Evolutionary conservation across 2,888 invertebrate species (phyloP).

Genomic region (Drosophila buzzatii): DNA sequence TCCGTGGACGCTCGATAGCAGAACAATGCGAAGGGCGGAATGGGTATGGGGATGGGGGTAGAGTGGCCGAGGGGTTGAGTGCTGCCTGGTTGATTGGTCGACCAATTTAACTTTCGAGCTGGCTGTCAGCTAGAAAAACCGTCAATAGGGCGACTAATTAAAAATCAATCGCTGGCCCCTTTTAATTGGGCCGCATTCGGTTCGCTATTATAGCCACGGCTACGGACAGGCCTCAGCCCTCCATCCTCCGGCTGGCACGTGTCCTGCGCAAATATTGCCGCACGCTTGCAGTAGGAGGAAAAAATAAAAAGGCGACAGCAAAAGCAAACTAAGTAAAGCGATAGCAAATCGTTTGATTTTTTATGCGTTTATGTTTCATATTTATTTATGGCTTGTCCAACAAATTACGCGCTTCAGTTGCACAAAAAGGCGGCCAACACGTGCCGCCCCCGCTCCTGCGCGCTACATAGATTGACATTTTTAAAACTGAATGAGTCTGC

Average conservation of each 20-base stretch:
- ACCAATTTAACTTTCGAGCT: constrained; percentile 40
- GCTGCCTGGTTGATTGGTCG: constrained; percentile 57
- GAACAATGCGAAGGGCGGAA: neutral
- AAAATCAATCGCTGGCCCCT: constrained; percentile 65
- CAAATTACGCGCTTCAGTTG: constrained; percentile 78
- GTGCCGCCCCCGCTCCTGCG: constrained; percentile 32
- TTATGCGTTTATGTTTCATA: constrained; percentile 68
- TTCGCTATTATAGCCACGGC: constrained; percentile 41
- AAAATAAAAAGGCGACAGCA: neutral
- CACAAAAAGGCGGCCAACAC: constrained; percentile 71
- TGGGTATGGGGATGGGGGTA: neutral
- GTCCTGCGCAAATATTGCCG: constrained; percentile 50
- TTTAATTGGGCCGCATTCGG: constrained; percentile 42
- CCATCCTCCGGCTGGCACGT: constrained; percentile 53
- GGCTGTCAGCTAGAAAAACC: constrained; percentile 19
- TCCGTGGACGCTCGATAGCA: neutral
- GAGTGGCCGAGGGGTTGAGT: neutral
- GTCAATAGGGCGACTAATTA: constrained; percentile 57
- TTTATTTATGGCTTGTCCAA: constrained; percentile 79
- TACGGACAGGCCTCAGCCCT: constrained; percentile 19
- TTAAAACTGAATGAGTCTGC: constrained; percentile 84
- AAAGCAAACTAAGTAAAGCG: constrained; percentile 41
- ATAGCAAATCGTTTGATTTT: constrained; percentile 68
- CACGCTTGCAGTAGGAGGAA: constrained; percentile 28
- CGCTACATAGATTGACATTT: constrained; percentile 66